A percentile compares a stretch with the other conserved stretches of the same genome.
Conservation (phyloP, 2,797 vertebrate species). For the Mallotus villosus region DNA sequence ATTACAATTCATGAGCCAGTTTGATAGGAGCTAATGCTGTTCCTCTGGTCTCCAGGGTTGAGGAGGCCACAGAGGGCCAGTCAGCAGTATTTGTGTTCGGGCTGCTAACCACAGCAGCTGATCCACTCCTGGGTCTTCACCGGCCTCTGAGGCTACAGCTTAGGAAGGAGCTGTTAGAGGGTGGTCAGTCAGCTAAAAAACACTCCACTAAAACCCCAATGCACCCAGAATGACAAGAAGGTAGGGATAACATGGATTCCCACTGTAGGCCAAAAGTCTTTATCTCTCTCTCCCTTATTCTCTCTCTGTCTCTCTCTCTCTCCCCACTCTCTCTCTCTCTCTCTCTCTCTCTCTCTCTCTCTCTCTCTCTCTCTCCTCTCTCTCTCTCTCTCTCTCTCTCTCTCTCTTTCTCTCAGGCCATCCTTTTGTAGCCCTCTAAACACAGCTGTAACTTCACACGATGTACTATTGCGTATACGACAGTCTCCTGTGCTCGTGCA, state of each 20-base stretch:
- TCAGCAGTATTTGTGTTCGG: constrained; percentile 64
- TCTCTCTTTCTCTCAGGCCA: not conserved
- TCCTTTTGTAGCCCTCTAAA: constrained; percentile 11
- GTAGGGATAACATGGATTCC: no score
- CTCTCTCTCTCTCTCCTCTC: constrained; percentile 27
- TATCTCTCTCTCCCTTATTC: constrained; percentile 1
- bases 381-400: constrained; percentile 36
- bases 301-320: constrained; percentile 3
- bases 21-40: constrained; percentile 68
- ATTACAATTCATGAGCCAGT: constrained; percentile 61
- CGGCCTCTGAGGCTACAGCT: constrained; percentile 42
- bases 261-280: no score
- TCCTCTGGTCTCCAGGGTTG: constrained; percentile 43
- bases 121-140: constrained; percentile 40
- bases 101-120: constrained; percentile 65
- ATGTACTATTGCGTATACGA: no score
- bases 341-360: constrained; percentile 28
- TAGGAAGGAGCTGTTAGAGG: not conserved
- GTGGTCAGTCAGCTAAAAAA: constrained; percentile 59
- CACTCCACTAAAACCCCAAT: constrained; percentile 29
- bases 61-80: constrained; percentile 50
- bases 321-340: constrained; percentile 8
- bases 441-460: not conserved
- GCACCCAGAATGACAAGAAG: constrained; percentile 55
- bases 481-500: not conserved